These are phyloP conservation scores for Trematocara stigmaticum DNA, from an alignment of 2,113 vertebrate species.

Conservation along the genomic window DNA sequence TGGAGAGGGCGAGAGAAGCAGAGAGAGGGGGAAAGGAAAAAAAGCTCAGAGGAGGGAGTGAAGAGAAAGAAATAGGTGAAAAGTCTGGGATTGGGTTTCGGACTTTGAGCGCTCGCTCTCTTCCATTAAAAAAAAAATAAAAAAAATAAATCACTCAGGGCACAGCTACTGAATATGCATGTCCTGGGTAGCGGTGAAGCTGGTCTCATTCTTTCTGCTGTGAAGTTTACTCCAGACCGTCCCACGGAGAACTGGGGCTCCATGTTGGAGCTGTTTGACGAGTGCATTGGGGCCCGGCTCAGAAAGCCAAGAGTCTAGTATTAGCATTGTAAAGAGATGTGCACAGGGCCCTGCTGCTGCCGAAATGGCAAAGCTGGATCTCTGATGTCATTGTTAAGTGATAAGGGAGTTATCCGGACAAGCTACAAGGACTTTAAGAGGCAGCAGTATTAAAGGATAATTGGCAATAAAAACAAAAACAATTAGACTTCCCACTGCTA, in stretches of 20 bases:
- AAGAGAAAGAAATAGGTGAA: slow-evolving; percentile 38
- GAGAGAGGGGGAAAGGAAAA: neutral
- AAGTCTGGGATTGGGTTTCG: slow-evolving; percentile 43
- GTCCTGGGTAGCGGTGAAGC: slow-evolving; percentile 18
- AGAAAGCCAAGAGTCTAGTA: slow-evolving; percentile 37
- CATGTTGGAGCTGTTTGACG: slow-evolving; percentile 27
- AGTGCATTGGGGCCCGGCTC: slow-evolving; percentile 16
- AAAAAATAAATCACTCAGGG: neutral
- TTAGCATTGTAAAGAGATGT: slow-evolving; percentile 39
- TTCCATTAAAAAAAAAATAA: neutral
- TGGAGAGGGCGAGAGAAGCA: neutral
- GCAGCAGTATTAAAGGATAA: slow-evolving; percentile 27
- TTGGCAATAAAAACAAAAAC: slow-evolving; percentile 39
- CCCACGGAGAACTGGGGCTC: slow-evolving; percentile 23
- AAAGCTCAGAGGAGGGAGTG: neutral
- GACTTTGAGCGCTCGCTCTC: slow-evolving; percentile 12
- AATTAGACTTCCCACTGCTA: slow-evolving; percentile 26
- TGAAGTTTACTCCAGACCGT: slow-evolving; percentile 44
- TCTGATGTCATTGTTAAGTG: slow-evolving; percentile 42
- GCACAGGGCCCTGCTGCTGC: neutral
- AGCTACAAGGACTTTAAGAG: slow-evolving; percentile 48
- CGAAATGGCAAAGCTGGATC: slow-evolving; percentile 7
- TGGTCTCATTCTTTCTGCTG: slow-evolving; percentile 37
- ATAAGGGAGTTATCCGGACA: slow-evolving; percentile 43
- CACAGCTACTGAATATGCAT: slow-evolving; percentile 64